A percentile compares a stretch with the other conserved stretches of the same genome.
phyloP scores from a whole-genome alignment of 2,113 vertebrate species.

The Brienomyrus longianalis region DNA sequence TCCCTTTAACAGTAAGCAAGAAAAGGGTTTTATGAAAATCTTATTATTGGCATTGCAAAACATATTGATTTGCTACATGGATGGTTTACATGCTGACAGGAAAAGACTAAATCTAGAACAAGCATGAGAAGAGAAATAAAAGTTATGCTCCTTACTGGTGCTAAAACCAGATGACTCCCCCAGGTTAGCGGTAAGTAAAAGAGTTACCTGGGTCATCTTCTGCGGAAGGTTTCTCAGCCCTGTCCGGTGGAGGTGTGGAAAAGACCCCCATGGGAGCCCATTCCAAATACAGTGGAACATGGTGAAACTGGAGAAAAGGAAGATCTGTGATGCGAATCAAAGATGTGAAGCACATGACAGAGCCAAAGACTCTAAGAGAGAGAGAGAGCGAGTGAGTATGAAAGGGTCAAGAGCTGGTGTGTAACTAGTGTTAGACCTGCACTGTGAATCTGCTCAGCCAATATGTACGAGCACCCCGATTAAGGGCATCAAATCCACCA shows the following conservation, averaged over 20 bases:
- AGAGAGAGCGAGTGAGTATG: not conserved
- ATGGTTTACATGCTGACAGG: not conserved
- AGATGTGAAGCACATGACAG: not conserved
- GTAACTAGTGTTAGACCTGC: not conserved
- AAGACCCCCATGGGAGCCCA: slow-evolving; percentile 89
- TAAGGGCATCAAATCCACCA: not conserved
- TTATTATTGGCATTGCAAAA: not conserved
- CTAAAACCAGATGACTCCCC: not conserved
- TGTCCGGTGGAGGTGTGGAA: slow-evolving; percentile 43
- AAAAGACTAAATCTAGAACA: not conserved
- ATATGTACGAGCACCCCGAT: not conserved
- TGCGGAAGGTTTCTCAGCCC: slow-evolving; percentile 37
- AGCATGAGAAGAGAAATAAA: not conserved
- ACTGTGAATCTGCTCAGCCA: not conserved
- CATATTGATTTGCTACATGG: not conserved
- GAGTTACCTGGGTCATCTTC: slow-evolving; percentile 23
- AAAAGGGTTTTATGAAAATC: not conserved
- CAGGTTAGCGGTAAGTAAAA: not conserved
- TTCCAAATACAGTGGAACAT: slow-evolving; percentile 79
- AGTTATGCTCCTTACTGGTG: not conserved
- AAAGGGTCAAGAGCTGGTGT: not conserved
- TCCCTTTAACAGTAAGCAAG: not conserved
- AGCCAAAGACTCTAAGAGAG: not conserved
- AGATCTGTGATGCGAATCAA: not conserved
- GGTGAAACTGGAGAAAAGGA: slow-evolving; percentile 48